phyloP scores from a whole-genome alignment of 2,113 vertebrate species.

The Saguinus imperator region DNA sequence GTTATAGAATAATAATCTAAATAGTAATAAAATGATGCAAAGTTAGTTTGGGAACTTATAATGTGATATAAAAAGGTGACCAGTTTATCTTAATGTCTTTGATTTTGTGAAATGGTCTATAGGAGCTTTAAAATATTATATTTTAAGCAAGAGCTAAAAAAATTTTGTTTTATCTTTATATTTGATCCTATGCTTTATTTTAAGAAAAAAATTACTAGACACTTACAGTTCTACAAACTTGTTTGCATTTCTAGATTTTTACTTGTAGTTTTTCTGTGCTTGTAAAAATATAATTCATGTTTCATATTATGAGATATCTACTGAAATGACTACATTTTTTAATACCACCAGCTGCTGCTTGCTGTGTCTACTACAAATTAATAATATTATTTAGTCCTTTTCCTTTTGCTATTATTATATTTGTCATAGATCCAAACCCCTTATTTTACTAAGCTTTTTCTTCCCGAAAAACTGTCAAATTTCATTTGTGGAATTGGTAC shows the following conservation, averaged over 20 bases:
- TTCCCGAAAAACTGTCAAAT: constrained; percentile 75
- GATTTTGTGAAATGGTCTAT: neutral
- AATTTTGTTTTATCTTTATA: neutral
- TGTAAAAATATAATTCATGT: constrained; percentile 43
- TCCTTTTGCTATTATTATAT: constrained; percentile 56
- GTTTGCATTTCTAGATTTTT: neutral
- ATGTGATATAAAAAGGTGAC: neutral
- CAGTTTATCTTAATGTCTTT: constrained; percentile 37
- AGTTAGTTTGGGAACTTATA: neutral
- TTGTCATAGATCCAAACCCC: constrained; percentile 45
- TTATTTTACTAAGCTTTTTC: constrained; percentile 70
- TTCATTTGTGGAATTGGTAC: constrained; percentile 57
- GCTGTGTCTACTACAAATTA: constrained; percentile 57
- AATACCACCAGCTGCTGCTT: constrained; percentile 18
- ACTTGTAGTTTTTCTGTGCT: constrained; percentile 47
- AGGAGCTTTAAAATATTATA: neutral
- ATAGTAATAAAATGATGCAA: constrained; percentile 20
- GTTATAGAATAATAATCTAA: neutral
- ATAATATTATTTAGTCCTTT: constrained; percentile 61
- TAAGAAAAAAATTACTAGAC: constrained; percentile 34
- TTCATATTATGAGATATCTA: constrained; percentile 28
- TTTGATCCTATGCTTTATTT: neutral
- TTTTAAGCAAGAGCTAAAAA: constrained; percentile 6
- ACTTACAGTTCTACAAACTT: neutral
- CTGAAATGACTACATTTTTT: constrained; percentile 55